Conservation (phyloP, 2,113 vertebrate species). For the Corythornis vintsioides region DNA sequence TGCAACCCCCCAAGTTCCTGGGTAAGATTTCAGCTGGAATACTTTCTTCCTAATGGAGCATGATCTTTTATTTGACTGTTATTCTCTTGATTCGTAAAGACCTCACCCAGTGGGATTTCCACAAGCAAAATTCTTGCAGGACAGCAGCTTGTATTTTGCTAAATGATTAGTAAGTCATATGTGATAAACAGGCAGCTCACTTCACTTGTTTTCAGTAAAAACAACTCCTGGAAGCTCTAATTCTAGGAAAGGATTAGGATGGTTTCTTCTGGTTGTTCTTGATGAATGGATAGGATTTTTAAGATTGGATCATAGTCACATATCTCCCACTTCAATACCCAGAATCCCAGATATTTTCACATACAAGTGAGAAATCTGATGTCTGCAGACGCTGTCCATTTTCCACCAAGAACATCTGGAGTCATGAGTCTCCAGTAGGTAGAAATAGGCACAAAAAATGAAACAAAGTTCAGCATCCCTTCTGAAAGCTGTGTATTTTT, state of each 20-base stretch:
- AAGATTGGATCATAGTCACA: neutral
- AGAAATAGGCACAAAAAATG: neutral
- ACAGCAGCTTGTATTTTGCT: neutral
- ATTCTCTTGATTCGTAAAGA: slow-evolving; percentile 9
- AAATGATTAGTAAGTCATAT: slow-evolving; percentile 13
- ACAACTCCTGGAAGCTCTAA: neutral
- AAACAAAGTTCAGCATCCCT: neutral
- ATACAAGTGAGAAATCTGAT: neutral
- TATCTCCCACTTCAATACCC: neutral
- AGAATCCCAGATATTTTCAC: neutral
- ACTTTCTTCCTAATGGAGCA: slow-evolving; percentile 33
- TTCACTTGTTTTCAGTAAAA: neutral
- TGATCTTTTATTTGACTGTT: neutral
- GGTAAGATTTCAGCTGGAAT: slow-evolving; percentile 62
- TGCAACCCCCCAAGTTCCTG: slow-evolving; percentile 31
- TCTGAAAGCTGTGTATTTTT: neutral
- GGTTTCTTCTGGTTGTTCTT: neutral
- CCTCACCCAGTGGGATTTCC: neutral
- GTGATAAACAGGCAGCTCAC: neutral
- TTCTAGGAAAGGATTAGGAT: slow-evolving; percentile 8
- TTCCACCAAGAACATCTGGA: neutral
- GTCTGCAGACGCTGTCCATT: neutral
- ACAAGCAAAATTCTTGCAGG: slow-evolving; percentile 6
- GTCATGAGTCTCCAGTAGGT: neutral
- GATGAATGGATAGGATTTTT: neutral